These are phyloP conservation scores for Rhopalosiphum padi DNA, from an alignment of 1,140 invertebrate genomes.

Conservation along the genomic window DNA sequence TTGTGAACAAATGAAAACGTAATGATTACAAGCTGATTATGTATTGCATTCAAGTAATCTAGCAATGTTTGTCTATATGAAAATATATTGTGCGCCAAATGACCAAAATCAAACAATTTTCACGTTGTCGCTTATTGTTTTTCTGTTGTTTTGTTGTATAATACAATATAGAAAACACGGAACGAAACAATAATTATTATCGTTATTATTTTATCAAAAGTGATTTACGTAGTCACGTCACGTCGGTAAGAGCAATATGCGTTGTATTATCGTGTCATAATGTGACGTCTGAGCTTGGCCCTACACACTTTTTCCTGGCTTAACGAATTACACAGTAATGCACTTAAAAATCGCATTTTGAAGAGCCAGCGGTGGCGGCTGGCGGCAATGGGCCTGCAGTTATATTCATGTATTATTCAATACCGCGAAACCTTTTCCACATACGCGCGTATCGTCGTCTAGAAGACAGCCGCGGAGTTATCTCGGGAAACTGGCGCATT, in stretches of 20 bases:
- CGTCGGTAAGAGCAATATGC: not conserved
- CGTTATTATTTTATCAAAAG: not conserved
- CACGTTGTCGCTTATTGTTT: not conserved
- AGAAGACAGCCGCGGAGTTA: not conserved
- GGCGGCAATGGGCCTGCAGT: not conserved
- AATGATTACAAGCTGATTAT: not conserved
- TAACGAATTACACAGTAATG: slow-evolving; percentile 47
- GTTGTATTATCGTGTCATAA: slow-evolving; percentile 14
- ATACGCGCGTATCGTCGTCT: not conserved
- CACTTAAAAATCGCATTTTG: slow-evolving; percentile 46
- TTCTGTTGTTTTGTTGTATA: not conserved
- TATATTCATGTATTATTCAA: slow-evolving; percentile 47
- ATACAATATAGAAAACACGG: not conserved
- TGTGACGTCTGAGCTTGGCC: not conserved
- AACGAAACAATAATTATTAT: not conserved
- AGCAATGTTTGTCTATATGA: not conserved
- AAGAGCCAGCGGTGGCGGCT: not conserved
- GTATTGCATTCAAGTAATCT: not conserved
- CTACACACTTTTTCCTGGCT: not conserved
- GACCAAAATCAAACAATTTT: slow-evolving; percentile 33
- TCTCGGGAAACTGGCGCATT: not conserved
- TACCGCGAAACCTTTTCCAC: not conserved
- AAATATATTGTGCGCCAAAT: not conserved
- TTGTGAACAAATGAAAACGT: not conserved
- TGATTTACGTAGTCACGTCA: not conserved